Percentiles rank a stretch among this genome's conserved stretches.
These are phyloP conservation scores for Danio albolineatus DNA, from an alignment of 2,797 vertebrate species.

Conservation along the genomic window DNA sequence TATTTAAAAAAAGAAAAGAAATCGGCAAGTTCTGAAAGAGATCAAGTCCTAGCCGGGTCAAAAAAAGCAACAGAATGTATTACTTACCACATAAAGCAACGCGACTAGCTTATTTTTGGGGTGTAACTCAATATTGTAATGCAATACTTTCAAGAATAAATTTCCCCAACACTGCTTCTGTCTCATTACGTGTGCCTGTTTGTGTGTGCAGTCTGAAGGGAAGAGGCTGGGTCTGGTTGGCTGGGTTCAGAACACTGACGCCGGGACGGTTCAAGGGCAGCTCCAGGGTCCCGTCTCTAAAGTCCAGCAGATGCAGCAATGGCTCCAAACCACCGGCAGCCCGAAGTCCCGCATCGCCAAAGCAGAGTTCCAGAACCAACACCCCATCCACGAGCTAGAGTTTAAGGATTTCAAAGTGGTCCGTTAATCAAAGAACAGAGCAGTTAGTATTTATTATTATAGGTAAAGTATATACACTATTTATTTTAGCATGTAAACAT, in stretches of 20 bases:
- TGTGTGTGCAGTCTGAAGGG: slow-evolving; percentile 81
- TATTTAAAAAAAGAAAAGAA: no score
- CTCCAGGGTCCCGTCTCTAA: slow-evolving; percentile 83
- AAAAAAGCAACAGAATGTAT: no score
- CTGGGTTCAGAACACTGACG: slow-evolving; percentile 90
- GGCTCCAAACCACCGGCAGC: slow-evolving; percentile 89
- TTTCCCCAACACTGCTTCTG: no score
- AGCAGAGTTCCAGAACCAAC: slow-evolving; percentile 89
- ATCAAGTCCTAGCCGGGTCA: no score
- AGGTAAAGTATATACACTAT: neutral
- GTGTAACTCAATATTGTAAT: no score
- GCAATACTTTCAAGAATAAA: no score
- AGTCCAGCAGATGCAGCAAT: slow-evolving; percentile 88
- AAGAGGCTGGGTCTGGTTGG: slow-evolving; percentile 90
- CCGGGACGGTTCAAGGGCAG: slow-evolving; percentile 89
- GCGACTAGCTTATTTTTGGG: no score
- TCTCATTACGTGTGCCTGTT: slow-evolving; percentile 1
- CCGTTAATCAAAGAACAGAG: slow-evolving; percentile 32
- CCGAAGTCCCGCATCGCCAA: slow-evolving; percentile 87
- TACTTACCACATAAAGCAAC: no score
- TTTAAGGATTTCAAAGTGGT: slow-evolving; percentile 68
- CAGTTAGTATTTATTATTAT: neutral
- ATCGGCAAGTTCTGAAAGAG: no score
- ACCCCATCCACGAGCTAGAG: slow-evolving; percentile 77
- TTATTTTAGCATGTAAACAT: slow-evolving; percentile 35